A percentile compares a stretch with the other conserved stretches of the same genome.
phyloP scores from a whole-genome alignment of 2,797 vertebrate species.

The Phoeniculus purpureus region DNA sequence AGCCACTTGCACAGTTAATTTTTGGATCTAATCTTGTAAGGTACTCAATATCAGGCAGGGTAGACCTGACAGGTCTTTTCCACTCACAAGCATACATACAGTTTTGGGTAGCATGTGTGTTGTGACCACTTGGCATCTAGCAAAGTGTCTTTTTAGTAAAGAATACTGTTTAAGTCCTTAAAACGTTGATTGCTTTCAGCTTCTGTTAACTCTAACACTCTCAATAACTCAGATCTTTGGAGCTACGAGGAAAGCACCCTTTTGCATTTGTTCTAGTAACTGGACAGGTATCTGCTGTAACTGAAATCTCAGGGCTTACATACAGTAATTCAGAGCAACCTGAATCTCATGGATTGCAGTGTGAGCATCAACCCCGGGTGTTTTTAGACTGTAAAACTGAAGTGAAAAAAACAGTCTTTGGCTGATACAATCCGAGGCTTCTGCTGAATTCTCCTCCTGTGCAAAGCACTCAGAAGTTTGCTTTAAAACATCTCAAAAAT shows the following conservation, averaged over 20 bases:
- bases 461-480: not conserved
- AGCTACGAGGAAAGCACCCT: not conserved
- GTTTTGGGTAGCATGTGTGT: not conserved
- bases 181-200: not conserved
- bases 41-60: not conserved
- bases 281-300: not conserved
- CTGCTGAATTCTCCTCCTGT: not conserved
- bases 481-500: not conserved
- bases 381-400: not conserved
- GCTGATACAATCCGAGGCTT: not conserved
- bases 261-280: not conserved
- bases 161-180: not conserved
- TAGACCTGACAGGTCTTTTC: not conserved
- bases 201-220: not conserved
- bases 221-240: not conserved
- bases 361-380: not conserved
- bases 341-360: not conserved
- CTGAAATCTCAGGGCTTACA: not conserved
- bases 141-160: not conserved
- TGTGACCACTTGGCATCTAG: not conserved
- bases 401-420: not conserved
- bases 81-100: not conserved
- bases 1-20: not conserved
- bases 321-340: not conserved
- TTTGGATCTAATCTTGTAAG: not conserved